Percentiles rank a stretch among this genome's conserved stretches.
Evolutionary conservation across 2,888 invertebrate genomes (phyloP).

Genomic region (Amphipyra tragopoginis): DNA sequence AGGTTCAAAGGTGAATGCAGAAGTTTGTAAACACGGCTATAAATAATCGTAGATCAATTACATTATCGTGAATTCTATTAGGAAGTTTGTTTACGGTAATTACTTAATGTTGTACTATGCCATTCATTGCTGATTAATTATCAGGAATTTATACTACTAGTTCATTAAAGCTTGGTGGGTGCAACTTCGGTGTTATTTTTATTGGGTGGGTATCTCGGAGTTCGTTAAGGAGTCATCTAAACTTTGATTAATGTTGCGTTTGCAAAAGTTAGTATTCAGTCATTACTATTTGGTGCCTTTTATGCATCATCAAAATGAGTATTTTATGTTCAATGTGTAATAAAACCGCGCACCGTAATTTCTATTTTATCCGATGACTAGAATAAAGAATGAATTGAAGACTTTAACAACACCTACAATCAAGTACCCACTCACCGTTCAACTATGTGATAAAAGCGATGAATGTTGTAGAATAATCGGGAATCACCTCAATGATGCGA

Average conservation of each 20-base stretch:
- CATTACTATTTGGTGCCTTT: not conserved
- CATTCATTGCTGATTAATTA: slow-evolving; percentile 18
- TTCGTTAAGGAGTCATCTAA: not conserved
- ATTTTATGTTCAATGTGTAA: not conserved
- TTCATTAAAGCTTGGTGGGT: slow-evolving; percentile 4
- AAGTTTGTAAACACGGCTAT: slow-evolving; percentile 46
- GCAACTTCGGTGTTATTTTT: not conserved
- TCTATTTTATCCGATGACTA: slow-evolving; percentile 2
- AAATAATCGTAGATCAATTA: slow-evolving; percentile 31
- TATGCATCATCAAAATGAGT: not conserved
- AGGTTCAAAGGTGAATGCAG: slow-evolving; percentile 44
- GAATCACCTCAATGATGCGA: slow-evolving; percentile 29
- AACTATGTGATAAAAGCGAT: slow-evolving; percentile 18
- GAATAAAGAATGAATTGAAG: not conserved
- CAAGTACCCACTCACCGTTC: slow-evolving; percentile 8
- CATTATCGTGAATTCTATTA: slow-evolving; percentile 14
- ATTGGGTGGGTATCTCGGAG: no score
- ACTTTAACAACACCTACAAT: slow-evolving; percentile 3
- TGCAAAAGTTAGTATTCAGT: not conserved
- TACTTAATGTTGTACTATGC: slow-evolving; percentile 27
- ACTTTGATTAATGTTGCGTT: not conserved
- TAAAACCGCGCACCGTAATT: not conserved
- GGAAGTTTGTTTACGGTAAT: slow-evolving; percentile 36
- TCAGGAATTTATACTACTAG: not conserved
- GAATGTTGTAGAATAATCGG: slow-evolving; percentile 16